A percentile compares a stretch with the other conserved stretches of the same genome.
Conservation (phyloP, 2,888 invertebrate species). For the Spodoptera littoralis region DNA sequence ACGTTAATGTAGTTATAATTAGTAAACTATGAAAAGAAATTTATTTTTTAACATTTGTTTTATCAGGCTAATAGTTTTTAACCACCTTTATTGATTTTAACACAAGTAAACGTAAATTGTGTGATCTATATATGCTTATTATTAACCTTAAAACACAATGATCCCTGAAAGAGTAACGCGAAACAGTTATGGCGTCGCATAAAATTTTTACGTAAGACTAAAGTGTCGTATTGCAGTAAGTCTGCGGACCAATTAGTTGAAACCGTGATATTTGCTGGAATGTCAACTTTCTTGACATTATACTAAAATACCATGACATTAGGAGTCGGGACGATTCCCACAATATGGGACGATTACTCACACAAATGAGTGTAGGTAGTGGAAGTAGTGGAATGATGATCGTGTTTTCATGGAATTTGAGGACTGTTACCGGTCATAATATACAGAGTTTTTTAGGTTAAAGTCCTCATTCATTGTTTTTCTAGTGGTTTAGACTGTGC, state of each 20-base stretch:
- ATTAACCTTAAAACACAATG: too few relatives aligned
- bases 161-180: neutral
- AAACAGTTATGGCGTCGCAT: neutral
- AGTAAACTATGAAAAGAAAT: too few relatives aligned
- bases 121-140: too few relatives aligned
- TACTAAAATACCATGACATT: conserved; percentile 66
- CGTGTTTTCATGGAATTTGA: conserved; percentile 26
- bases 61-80: too few relatives aligned
- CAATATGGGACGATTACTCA: conserved; percentile 25
- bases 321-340: conserved; percentile 30
- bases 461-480: too few relatives aligned
- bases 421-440: neutral
- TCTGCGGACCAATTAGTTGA: conserved; percentile 36
- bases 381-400: too few relatives aligned
- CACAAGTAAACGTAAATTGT: too few relatives aligned
- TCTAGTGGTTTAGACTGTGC: too few relatives aligned
- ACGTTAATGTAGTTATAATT: too few relatives aligned
- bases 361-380: conserved; percentile 10
- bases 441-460: too few relatives aligned
- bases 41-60: too few relatives aligned
- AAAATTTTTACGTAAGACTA: conserved; percentile 5
- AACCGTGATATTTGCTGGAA: conserved; percentile 63
- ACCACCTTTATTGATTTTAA: too few relatives aligned
- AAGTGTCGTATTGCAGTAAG: conserved; percentile 50
- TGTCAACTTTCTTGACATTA: conserved; percentile 74